Base-by-base conservation (phyloP, 2,888 invertebrate genomes). In the Parascotia fuliginaria region DNA sequence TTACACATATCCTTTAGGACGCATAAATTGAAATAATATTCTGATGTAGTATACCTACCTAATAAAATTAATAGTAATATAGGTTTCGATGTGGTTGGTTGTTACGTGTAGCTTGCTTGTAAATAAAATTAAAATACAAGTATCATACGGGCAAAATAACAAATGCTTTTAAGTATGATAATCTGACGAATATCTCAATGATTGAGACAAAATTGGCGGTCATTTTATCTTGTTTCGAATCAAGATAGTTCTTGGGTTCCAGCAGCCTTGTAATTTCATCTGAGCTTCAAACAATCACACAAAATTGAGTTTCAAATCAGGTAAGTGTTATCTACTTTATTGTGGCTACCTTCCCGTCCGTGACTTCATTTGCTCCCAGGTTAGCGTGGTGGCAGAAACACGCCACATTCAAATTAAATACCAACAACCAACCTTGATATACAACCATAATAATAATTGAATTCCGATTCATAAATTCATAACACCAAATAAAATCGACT, bases 221-320 rank as follows among this genome's bases (percentile, higher is more conserved):
- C 38, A 60, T 55, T 57, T 53, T 55, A 55, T 47, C 47, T 65
- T 49, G 63, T 60, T 63, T 38, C 48, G 15, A 55, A 58, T 49
- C 45, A 40, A 47, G 22, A 40, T 29, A 37, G 39, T 56, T 63
- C 61, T 55, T 54, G 60, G 66, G 63, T 62, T 44, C 49, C 47
- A 58, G 42, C 52, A 54, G 54, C 51, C 57, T 54, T 28, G 60
- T 53, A 68, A 69, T 65, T 69, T 60, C 53, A 58, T 65, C 65
- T 65, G 53, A 65, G 58, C 69, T 46, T 54, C 62, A 37, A 39
- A 73, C 68, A 77, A 77, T 77, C 73, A 65, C 61, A 74, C 70
- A 70, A 73, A 75, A 77, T 77, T 75, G 75, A 67, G 71, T 70
- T 71, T 70, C 60, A 65, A 65, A 73, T 71, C 65, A 69, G 56